Conservation (phyloP, 2,797 vertebrate genomes). For the Labroides dimidiatus region DNA sequence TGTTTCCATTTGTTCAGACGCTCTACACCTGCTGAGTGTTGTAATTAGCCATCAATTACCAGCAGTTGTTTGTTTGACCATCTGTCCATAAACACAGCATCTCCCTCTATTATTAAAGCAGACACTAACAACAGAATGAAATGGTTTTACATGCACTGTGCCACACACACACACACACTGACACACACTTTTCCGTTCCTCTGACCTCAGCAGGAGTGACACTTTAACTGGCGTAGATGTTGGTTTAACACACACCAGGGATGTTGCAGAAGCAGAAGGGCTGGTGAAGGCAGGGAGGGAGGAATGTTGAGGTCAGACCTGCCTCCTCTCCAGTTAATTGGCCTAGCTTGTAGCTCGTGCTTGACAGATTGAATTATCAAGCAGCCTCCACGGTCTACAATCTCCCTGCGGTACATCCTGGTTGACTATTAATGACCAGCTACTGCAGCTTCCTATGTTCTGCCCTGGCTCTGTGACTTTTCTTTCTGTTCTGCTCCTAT, state of each 20-base stretch:
- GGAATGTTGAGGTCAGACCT: conserved; percentile 69
- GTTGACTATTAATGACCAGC: conserved; percentile 82
- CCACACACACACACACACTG: conserved; percentile 18
- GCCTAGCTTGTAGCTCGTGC: conserved; percentile 75
- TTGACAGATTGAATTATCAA: conserved; percentile 86
- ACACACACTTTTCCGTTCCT: conserved; percentile 34
- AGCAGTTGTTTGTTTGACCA: conserved; percentile 65
- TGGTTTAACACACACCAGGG: conserved; percentile 69
- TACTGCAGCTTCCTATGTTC: conserved; percentile 65
- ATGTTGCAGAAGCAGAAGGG: conserved; percentile 57
- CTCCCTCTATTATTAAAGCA: conserved; percentile 50
- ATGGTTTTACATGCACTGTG: conserved; percentile 26
- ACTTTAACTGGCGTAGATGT: conserved; percentile 72
- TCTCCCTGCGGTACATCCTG: conserved; percentile 74
- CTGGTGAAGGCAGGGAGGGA: conserved; percentile 39
- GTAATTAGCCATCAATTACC: conserved; percentile 71
- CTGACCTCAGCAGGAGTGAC: conserved; percentile 67
- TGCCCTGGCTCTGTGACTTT: conserved; percentile 26
- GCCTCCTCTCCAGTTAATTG: conserved; percentile 84
- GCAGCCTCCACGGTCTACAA: conserved; percentile 72
- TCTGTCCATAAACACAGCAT: conserved; percentile 61
- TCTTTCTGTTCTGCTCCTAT: conserved; percentile 40
- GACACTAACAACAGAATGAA: conserved; percentile 38
- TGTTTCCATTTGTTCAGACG: conserved; percentile 57
- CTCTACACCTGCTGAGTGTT: conserved; percentile 57